Base-by-base conservation (phyloP, 2,888 invertebrate species). In the Zygogramma bicolorata region DNA sequence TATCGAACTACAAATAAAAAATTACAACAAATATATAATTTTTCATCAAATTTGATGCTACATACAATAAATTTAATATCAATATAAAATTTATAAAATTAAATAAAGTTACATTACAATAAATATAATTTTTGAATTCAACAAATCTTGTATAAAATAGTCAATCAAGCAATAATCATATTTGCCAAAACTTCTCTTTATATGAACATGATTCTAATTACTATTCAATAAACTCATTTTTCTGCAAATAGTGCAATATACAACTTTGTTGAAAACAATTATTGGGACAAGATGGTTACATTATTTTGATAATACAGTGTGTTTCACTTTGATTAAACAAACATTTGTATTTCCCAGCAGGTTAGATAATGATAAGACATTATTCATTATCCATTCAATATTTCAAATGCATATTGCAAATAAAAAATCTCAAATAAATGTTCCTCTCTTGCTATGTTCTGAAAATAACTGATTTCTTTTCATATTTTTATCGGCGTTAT, bases 1-100 rank as follows among this genome's bases (percentile, higher is more conserved):
- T 75, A 72, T 74, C 65, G 60, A 60, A 65, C 59, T 75, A 71
- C 67, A 69, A 73, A 72, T 71, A 72, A 73, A 73, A 75, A 77
- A 73, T 68, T 74, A 71, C 76, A 77, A 77, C 75, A 73, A 71
- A 66, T 73, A 76, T 74, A 75, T 65, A 75, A 65, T 65, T 65
- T 74, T 75, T 62, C 61, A 61, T 63, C 71, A 53, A 75, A 72
- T 73, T 66, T 73, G 66, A 71, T 70, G 59, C 63, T 73, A 62
- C 46, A 42, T 67, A 58, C 68, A 76, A 78, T 77, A 76, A 79
- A 75, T 75, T 75, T 69, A 77, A 76, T 77, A 75, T 70, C 73
- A 65, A 77, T 79, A 79, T 76, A 79, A 80, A 78, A 78, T 78
- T 79, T 78, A 78, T 76, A 80, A 77, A 78, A 78, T 77, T 72